Conservation (phyloP, 2,888 invertebrate genomes). For the Netelia fuscicornis region DNA sequence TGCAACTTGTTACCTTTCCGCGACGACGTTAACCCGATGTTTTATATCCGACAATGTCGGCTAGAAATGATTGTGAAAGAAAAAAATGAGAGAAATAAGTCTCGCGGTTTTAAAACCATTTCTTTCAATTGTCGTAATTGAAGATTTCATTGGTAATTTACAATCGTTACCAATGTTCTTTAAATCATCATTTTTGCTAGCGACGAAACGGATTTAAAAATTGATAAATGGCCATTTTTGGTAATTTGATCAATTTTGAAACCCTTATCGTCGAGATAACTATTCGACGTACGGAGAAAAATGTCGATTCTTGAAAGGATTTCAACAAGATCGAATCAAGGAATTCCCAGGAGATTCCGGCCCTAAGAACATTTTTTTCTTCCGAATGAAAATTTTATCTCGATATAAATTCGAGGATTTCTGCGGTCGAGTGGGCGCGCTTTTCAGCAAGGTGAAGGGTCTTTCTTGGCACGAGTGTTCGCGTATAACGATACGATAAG, state of each 20-base stretch:
- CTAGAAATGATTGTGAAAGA: constrained; percentile 3
- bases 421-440: constrained; percentile 8
- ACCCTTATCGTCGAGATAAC: not conserved
- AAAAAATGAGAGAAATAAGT: not conserved
- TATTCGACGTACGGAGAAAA: not conserved
- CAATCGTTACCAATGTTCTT: no score
- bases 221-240: no score
- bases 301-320: constrained; percentile 1
- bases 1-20: constrained; percentile 40
- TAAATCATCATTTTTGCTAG: no score
- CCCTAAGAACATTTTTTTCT: not conserved
- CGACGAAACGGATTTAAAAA: no score
- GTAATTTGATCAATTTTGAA: no score
- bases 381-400: constrained; percentile 14
- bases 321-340: constrained; percentile 37
- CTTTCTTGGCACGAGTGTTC: constrained; percentile 12
- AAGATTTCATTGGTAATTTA: no score
- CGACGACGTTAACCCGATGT: constrained; percentile 41
- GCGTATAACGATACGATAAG: not conserved
- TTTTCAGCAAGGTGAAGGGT: constrained; percentile 5
- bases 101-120: not conserved
- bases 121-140: not conserved
- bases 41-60: constrained; percentile 37
- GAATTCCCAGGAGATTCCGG: constrained; percentile 16
- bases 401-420: constrained; percentile 28